Evolutionary conservation across 2,797 vertebrate genomes (phyloP), one percentile per base, ranked within the genome.

Genomic region (Capromys pilorides): DNA sequence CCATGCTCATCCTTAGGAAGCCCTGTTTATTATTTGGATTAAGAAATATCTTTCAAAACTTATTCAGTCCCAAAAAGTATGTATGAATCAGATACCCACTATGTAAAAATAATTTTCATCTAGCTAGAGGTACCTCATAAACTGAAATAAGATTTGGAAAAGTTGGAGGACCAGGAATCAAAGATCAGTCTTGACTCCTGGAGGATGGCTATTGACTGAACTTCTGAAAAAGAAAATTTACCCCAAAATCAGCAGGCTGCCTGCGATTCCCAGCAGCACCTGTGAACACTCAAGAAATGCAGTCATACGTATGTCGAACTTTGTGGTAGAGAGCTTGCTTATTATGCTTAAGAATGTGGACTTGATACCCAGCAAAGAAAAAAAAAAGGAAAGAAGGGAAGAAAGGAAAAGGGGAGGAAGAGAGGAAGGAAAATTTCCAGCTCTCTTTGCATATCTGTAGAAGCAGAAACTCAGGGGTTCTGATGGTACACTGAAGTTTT

Each of bases 41-140:
- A 79, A 24, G 36, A 86, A 90, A 88, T 79, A 57, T 54, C 51
- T 51, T 77, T 11, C 67, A 93, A 83, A 95, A 93, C 13, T 87
- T 73, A 16, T 80, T 90, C 45, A 16, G 22, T 80, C 94, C 41
- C 62, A 8, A 64, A 91, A 91, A 13, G 45, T 2, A 39, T 51
- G 14, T 71, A 39, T 24, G 12, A 51, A 94, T 94, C 83, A 94
- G 86, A 92, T 57, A 61, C 1, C 3, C 14, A 49, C 18, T n/a
- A 12, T 14, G 54, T 45, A 69, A 69, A 89, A 91, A 83, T 4
- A 22, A 57, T 22, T 89, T 86, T 66, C 21, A 54, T 87, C 39
- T 31, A 31, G 45, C 54, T 83, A 67, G 61, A 86, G 26, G 77
- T 81, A 94, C 45, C 71, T 91, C 84, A 77, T 49, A 91, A 51